A percentile compares a stretch with the other conserved stretches of the same genome.
phyloP scores from a whole-genome alignment of 1,140 invertebrate species.

The Saccostrea echinata region DNA sequence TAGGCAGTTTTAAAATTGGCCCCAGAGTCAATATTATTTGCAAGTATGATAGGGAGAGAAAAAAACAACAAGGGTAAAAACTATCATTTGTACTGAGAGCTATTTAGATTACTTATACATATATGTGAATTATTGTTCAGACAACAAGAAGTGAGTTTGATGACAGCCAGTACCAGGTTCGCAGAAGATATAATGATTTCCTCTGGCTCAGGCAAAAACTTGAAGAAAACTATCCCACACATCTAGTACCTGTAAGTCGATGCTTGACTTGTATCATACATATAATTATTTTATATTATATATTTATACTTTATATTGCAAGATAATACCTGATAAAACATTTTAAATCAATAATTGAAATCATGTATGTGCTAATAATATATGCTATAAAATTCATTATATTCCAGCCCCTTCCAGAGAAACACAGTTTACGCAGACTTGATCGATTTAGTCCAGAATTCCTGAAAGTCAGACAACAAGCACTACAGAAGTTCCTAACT shows the following conservation, averaged over 20 bases:
- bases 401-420: conserved; percentile 87
- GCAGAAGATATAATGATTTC: conserved; percentile 89
- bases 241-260: conserved; percentile 85
- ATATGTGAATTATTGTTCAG: conserved; percentile 75
- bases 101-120: too few species aligned
- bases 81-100: too few species aligned
- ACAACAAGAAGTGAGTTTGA: conserved; percentile 85
- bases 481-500: conserved; percentile 87
- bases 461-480: conserved; percentile 85
- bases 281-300: neutral
- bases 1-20: too few species aligned
- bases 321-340: too few species aligned
- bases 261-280: neutral
- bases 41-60: too few species aligned
- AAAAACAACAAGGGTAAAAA: too few species aligned
- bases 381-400: neutral
- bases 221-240: conserved; percentile 85
- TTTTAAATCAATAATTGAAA: neutral
- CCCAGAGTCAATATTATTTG: too few species aligned
- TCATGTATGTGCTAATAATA: neutral
- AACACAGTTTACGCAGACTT: conserved; percentile 86
- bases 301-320: too few species aligned
- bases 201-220: conserved; percentile 86
- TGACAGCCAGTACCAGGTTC: conserved; percentile 85
- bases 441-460: conserved; percentile 89